A percentile compares a stretch with the other conserved stretches of the same genome.
Conservation (phyloP, 2,797 vertebrate genomes). For the Danionella dracula region DNA sequence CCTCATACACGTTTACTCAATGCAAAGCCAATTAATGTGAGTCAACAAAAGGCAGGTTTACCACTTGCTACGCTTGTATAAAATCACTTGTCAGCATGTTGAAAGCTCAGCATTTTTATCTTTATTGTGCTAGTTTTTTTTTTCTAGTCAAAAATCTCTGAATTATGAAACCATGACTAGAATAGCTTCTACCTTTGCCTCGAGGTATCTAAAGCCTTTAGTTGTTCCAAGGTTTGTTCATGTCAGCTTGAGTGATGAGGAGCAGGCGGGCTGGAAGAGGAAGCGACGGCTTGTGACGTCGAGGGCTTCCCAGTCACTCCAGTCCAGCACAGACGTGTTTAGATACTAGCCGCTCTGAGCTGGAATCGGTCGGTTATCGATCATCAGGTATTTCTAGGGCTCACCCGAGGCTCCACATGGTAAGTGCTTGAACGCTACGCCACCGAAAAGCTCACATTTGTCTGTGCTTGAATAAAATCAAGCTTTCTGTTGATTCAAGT, state of each 20-base stretch:
- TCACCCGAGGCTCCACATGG: constrained; percentile 3
- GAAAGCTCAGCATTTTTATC: no score
- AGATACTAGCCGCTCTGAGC: background rate
- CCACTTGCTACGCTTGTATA: no score
- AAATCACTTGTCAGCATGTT: no score
- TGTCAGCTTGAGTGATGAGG: background rate
- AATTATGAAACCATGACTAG: no score
- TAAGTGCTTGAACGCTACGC: background rate
- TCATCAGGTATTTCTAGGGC: background rate
- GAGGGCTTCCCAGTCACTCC: constrained; percentile 30
- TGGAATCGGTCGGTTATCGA: background rate
- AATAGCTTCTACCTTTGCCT: no score
- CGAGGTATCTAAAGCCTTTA: no score
- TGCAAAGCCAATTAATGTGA: no score
- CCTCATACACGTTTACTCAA: no score
- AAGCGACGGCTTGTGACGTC: constrained; percentile 10
- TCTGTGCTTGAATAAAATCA: background rate
- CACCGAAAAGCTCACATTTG: background rate
- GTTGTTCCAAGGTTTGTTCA: no score
- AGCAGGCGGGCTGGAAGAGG: background rate
- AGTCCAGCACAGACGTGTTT: constrained; percentile 23
- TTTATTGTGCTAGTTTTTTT: no score
- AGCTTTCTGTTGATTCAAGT: constrained; percentile 4
- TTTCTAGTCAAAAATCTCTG: no score
- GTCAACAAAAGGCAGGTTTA: no score